A percentile compares a stretch with the other conserved stretches of the same genome.
phyloP scores from a whole-genome alignment of 1,140 invertebrate genomes.

The Drosophila takahashii region DNA sequence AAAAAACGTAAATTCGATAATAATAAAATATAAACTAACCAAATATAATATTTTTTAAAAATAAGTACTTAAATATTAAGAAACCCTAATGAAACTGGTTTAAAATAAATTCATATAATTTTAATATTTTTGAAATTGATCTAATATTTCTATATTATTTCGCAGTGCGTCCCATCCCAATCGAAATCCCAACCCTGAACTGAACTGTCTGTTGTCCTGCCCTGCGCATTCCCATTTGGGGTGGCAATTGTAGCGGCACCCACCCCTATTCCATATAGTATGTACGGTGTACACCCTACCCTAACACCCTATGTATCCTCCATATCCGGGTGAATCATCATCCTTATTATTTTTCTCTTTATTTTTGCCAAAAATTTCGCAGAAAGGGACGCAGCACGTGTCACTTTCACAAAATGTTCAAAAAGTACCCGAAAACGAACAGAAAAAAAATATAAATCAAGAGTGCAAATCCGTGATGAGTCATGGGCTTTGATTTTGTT shows the following conservation, averaged over 20 bases:
- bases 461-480: slow-evolving; percentile 44
- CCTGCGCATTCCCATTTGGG: slow-evolving; percentile 46
- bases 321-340: slow-evolving; percentile 43
- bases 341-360: slow-evolving; percentile 2
- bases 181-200: slow-evolving; percentile 13
- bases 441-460: slow-evolving; percentile 5
- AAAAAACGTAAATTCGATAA: too few relatives aligned
- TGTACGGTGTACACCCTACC: slow-evolving; percentile 1
- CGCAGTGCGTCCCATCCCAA: slow-evolving; percentile 17
- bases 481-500: slow-evolving; percentile 55
- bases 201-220: slow-evolving; percentile 15
- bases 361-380: slow-evolving; percentile 42
- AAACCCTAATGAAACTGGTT: too few relatives aligned
- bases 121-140: too few relatives aligned
- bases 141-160: too few relatives aligned
- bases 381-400: slow-evolving; percentile 56
- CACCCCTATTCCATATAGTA: slow-evolving; percentile 20
- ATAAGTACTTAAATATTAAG: too few relatives aligned
- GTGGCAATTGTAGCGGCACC: slow-evolving; percentile 42
- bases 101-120: too few relatives aligned
- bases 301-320: slow-evolving; percentile 15
- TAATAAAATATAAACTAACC: too few relatives aligned
- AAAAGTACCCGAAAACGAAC: slow-evolving; percentile 3
- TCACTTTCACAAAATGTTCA: slow-evolving; percentile 66
- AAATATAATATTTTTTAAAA: too few relatives aligned